phyloP scores from a whole-genome alignment of 1,140 invertebrate species.

The Cyphomyrmex costatus region DNA sequence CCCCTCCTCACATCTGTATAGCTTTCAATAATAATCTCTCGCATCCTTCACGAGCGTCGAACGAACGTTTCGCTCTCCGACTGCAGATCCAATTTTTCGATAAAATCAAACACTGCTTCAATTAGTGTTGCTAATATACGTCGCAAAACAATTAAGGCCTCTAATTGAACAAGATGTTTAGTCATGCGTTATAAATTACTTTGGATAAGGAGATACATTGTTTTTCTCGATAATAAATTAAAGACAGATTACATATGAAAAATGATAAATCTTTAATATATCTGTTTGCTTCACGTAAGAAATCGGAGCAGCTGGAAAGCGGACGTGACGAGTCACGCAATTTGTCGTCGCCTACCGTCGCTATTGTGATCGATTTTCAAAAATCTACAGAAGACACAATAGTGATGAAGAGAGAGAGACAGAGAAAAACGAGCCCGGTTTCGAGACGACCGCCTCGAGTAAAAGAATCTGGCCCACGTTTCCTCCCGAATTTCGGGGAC shows the following conservation, averaged over 20 bases:
- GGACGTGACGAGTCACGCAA: constrained; percentile 77
- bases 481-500: constrained; percentile 34
- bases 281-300: constrained; percentile 23
- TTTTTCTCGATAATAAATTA: constrained; percentile 10
- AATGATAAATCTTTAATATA: constrained; percentile 12
- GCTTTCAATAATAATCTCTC: constrained; percentile 18
- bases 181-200: not conserved
- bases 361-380: constrained; percentile 69
- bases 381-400: constrained; percentile 65
- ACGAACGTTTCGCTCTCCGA: constrained; percentile 1
- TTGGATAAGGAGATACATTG: too few species aligned
- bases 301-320: constrained; percentile 76
- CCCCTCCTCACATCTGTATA: not conserved
- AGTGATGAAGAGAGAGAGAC: constrained; percentile 38
- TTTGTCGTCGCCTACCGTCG: constrained; percentile 54
- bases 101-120: constrained; percentile 34
- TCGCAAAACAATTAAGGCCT: constrained; percentile 10
- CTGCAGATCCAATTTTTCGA: constrained; percentile 44
- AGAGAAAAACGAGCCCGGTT: constrained; percentile 8
- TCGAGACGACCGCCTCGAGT: not conserved
- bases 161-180: constrained; percentile 1
- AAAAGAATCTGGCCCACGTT: constrained; percentile 39
- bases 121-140: constrained; percentile 6
- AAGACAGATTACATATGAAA: not conserved
- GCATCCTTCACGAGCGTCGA: constrained; percentile 21